A percentile compares a stretch with the other conserved stretches of the same genome.
Conservation (phyloP, 1,140 invertebrate species). For the Probaryconus sp. region DNA sequence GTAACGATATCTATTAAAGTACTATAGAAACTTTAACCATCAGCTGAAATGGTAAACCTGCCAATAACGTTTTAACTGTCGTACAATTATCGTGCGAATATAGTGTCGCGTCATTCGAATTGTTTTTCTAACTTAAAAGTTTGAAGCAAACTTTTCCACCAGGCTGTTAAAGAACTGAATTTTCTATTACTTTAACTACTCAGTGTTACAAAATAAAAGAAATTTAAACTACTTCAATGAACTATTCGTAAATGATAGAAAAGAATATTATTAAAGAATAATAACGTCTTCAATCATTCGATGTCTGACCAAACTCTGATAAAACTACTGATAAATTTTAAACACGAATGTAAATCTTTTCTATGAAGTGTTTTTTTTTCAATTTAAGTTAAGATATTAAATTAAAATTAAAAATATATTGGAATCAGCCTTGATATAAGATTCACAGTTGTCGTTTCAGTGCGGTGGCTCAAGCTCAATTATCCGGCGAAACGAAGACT, state of each 20-base stretch:
- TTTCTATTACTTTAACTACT: too few species aligned
- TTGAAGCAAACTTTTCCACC: too few species aligned
- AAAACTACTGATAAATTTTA: too few species aligned
- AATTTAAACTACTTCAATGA: too few species aligned
- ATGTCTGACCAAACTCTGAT: too few species aligned
- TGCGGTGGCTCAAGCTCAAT: constrained; percentile 74
- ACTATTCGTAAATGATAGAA: too few species aligned
- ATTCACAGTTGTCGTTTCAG: constrained; percentile 72
- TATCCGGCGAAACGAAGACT: constrained; percentile 58
- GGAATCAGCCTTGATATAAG: constrained; percentile 56
- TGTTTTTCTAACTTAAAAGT: constrained; percentile 15
- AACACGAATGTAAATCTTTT: too few species aligned
- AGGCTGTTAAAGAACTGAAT: constrained; percentile 19
- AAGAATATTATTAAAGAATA: too few species aligned
- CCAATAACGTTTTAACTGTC: constrained; percentile 32
- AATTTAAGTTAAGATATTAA: too few species aligned
- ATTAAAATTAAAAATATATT: not conserved
- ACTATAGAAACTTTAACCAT: constrained; percentile 7
- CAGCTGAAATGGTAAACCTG: not conserved
- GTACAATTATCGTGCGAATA: constrained; percentile 22
- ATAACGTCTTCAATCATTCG: too few species aligned
- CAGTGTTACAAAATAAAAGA: too few species aligned
- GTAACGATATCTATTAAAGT: not conserved
- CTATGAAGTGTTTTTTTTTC: too few species aligned
- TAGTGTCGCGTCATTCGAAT: not conserved